phyloP scores from a whole-genome alignment of 2,888 invertebrate species.

The Drosophila mulleri region DNA sequence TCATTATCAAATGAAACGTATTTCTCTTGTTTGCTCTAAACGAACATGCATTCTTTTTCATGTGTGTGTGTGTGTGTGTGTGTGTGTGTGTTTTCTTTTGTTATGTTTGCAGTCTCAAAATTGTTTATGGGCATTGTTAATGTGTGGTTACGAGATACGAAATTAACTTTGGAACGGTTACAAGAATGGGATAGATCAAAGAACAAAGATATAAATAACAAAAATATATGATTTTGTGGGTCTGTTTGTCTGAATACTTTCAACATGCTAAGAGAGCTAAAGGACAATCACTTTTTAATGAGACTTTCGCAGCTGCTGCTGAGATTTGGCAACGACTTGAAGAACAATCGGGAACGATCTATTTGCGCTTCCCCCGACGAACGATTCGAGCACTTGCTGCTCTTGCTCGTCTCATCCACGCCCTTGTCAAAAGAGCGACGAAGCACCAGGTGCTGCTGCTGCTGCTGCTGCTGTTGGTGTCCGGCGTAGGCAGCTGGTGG shows the following conservation, averaged over 20 bases:
- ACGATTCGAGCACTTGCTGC: constrained; percentile 23
- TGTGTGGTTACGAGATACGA: constrained; percentile 24
- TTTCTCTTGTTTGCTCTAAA: constrained; percentile 40
- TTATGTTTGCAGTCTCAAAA: constrained; percentile 77
- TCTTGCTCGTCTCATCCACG: constrained; percentile 54
- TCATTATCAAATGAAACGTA: constrained; percentile 33
- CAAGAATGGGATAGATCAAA: constrained; percentile 16
- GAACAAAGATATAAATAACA: constrained; percentile 21
- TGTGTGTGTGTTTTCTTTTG: constrained; percentile 32
- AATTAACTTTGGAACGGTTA: constrained; percentile 22
- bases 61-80: constrained; percentile 10
- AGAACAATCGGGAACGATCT: constrained; percentile 84
- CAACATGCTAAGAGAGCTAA: constrained; percentile 31
- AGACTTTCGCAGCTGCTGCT: constrained; percentile 89
- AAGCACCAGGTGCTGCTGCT: constrained; percentile 57
- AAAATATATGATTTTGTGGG: constrained; percentile 33
- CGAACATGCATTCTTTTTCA: constrained; percentile 31
- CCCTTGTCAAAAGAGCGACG: constrained; percentile 82
- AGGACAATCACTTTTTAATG: constrained; percentile 82
- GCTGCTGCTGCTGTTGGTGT: constrained; percentile 33
- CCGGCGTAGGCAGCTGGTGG: constrained; percentile 71
- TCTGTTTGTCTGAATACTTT: constrained; percentile 46
- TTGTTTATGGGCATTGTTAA: constrained; percentile 71
- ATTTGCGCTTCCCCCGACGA: constrained; percentile 59
- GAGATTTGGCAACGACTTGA: constrained; percentile 90